Evolutionary conservation across 2,797 vertebrate species (phyloP).

Genomic region (Hipposideros larvatus): DNA sequence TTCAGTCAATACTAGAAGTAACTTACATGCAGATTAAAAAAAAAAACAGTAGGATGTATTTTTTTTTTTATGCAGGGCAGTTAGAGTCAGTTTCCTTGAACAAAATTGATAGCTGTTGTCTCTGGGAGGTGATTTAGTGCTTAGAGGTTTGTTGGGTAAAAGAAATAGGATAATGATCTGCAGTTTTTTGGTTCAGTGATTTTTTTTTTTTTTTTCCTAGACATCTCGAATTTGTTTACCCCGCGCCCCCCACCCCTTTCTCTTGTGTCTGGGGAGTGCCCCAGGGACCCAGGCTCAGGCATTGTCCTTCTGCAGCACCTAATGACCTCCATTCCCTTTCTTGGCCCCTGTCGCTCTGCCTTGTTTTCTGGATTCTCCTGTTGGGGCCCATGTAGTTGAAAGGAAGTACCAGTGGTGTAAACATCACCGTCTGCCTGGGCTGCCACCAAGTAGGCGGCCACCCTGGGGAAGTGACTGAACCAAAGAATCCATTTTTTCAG

Average conservation of each 20-base stretch:
- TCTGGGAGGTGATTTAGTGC: background rate
- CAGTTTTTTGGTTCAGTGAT: background rate
- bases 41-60: background rate
- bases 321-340: background rate
- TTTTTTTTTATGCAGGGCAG: background rate
- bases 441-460: background rate
- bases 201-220: background rate
- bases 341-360: background rate
- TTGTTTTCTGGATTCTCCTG: background rate
- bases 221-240: background rate
- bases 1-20: background rate
- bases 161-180: background rate
- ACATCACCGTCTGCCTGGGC: background rate
- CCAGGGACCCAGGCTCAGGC: background rate
- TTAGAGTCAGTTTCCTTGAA: slow-evolving; percentile 35
- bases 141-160: slow-evolving; percentile 4
- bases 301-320: background rate
- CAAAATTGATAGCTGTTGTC: background rate
- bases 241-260: too few relatives aligned
- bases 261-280: background rate
- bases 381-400: background rate
- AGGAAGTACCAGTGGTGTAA: background rate
- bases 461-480: background rate
- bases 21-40: background rate
- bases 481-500: background rate